These are phyloP conservation scores for Sebastes itinus DNA, from an alignment of 2,797 vertebrate species.

Conservation along the genomic window DNA sequence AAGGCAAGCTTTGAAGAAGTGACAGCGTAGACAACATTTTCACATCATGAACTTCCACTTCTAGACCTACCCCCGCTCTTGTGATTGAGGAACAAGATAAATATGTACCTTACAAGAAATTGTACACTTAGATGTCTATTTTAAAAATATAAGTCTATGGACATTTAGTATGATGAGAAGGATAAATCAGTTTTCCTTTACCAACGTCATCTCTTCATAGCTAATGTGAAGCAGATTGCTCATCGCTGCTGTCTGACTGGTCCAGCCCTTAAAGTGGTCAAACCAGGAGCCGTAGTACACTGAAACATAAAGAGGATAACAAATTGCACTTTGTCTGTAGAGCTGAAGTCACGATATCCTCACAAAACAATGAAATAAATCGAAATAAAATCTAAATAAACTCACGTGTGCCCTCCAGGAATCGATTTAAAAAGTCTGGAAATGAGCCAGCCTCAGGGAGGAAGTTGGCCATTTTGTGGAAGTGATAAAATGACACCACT, in stretches of 20 bases:
- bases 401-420: conserved; percentile 84
- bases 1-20: neutral
- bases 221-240: conserved; percentile 82
- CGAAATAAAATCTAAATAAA: neutral
- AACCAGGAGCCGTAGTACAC: conserved; percentile 91
- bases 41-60: neutral
- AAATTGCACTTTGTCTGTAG: neutral
- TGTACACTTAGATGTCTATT: neutral
- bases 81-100: neutral
- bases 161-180: neutral
- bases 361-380: neutral
- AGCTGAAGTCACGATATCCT: neutral
- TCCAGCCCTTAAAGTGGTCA: conserved; percentile 89
- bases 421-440: conserved; percentile 79
- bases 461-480: conserved; percentile 88
- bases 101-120: neutral
- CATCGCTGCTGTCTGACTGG: conserved; percentile 66
- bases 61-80: neutral
- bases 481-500: conserved; percentile 88
- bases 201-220: conserved; percentile 88
- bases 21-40: neutral
- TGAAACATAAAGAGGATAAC: conserved; percentile 43
- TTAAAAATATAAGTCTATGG: neutral
- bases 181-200: conserved; percentile 44
- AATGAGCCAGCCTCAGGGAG: conserved; percentile 82